Evolutionary conservation across 2,797 vertebrate species (phyloP), one percentile per base, ranked within the genome.

Genomic region (Pachyuromys duprasi): DNA sequence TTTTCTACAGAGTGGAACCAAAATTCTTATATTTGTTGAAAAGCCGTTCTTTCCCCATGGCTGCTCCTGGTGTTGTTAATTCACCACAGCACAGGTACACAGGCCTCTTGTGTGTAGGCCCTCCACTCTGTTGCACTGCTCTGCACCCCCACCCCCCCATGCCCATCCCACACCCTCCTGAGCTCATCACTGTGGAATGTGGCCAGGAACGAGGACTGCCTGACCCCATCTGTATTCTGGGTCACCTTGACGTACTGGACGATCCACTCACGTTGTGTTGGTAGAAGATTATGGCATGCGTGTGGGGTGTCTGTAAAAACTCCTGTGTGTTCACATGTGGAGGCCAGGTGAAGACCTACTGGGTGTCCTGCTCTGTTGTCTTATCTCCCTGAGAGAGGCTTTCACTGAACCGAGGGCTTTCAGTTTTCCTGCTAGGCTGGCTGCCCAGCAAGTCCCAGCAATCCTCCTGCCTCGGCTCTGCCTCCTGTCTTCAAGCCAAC

Each of bases 61-160:
- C 53, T 14, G 45, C 8, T 69, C 28, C 74, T 75, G 39, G 39
- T 5, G 24, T 65, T 60, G 62, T 0, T 90, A 63, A 39, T 75
- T 78, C 65, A 49, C 57, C 20, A 63, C 90, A 26, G 45, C 45
- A 13, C 2, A 65, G 55, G 57, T 33, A 45, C 3, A 2, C 5
- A 18, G 33, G 8, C 42, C 75, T 63, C 55, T 76, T 60, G 11
- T 26, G 55, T 18, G 14, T 18, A 42, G 39, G 28, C 15, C 36
- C 89, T 45, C 22, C 24, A 2, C 45, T 92, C 60, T 74, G 2
- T 31, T n/a, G 12, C 78, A 6, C 13, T 53, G n/a, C 6, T 39
- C 67, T 53, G 1, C 22, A 15, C 0, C 3, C 55, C 76, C 57
- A n/a, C 26, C 7, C 2, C 1, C 31, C 53, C 8, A 6, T 12